phyloP scores from a whole-genome alignment of 2,113 vertebrate genomes.

The Macroglossus sobrinus region DNA sequence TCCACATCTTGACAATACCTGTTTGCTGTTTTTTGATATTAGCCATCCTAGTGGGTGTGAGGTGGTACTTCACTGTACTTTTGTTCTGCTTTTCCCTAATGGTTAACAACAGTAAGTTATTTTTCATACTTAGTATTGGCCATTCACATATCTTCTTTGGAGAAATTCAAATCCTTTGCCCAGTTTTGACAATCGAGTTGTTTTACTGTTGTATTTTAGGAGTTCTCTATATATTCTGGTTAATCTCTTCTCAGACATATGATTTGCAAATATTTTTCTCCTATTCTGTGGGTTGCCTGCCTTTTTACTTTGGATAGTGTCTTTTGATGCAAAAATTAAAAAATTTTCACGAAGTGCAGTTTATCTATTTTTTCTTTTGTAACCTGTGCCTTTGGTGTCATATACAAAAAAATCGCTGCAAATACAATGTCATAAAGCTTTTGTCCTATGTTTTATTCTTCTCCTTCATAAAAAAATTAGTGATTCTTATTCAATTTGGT shows the following conservation, averaged over 20 bases:
- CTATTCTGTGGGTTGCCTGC: not conserved
- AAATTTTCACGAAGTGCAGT: not conserved
- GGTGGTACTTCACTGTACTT: not conserved
- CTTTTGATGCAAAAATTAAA: not conserved
- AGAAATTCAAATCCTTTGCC: not conserved
- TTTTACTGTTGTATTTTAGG: not conserved
- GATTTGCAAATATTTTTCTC: not conserved
- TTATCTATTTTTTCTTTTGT: not conserved
- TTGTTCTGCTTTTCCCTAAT: not conserved
- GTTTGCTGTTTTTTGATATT: not conserved
- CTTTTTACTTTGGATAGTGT: not conserved
- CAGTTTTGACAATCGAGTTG: not conserved
- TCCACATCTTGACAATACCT: not conserved
- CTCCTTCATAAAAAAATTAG: not conserved
- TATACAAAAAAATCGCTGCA: not conserved
- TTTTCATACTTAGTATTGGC: not conserved
- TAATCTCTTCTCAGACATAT: not conserved
- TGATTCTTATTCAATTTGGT: slow-evolving; percentile 65
- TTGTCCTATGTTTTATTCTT: not conserved
- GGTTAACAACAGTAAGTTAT: not conserved
- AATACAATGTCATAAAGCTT: not conserved
- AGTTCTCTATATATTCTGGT: not conserved
- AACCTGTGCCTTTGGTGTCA: not conserved
- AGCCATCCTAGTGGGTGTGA: not conserved
- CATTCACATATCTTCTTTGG: not conserved